Percentiles rank a stretch among this genome's conserved stretches.
These are phyloP conservation scores for Lates japonicus DNA, from an alignment of 2,797 vertebrate species.

Conservation along the genomic window DNA sequence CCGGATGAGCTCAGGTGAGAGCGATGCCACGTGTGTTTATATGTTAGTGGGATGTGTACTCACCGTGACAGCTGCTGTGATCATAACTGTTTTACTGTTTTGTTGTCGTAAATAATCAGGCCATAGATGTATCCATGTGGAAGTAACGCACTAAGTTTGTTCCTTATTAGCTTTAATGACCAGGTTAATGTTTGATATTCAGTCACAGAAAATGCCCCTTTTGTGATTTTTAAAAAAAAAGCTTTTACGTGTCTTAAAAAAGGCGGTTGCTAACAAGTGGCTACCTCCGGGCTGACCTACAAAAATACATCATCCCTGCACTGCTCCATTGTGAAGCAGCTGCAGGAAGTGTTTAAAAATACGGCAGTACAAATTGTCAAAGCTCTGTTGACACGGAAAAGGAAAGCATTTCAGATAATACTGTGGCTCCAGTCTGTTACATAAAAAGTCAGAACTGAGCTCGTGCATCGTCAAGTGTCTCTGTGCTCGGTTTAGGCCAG, in stretches of 20 bases:
- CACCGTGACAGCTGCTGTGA: background rate
- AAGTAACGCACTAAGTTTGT: background rate
- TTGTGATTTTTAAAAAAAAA: too few species aligned
- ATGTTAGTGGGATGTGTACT: background rate
- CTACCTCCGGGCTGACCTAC: too few species aligned
- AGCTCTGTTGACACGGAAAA: background rate
- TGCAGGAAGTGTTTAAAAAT: background rate
- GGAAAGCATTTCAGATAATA: background rate
- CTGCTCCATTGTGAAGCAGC: background rate
- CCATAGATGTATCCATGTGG: background rate
- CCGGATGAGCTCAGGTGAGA: slow-evolving; percentile 94
- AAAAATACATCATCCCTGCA: background rate
- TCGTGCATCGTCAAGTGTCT: background rate
- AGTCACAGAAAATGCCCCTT: too few species aligned
- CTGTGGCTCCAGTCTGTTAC: background rate
- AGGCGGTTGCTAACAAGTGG: too few species aligned
- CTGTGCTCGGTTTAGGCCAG: too few species aligned
- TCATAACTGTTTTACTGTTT: background rate
- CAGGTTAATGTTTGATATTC: background rate
- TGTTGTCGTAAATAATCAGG: background rate
- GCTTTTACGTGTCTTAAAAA: too few species aligned
- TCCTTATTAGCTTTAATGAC: background rate
- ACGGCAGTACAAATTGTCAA: background rate
- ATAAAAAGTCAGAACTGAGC: background rate
- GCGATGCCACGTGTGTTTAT: too few species aligned